Evolutionary conservation across 2,888 invertebrate species (phyloP).

Genomic region (Spilosoma lubricipeda): DNA sequence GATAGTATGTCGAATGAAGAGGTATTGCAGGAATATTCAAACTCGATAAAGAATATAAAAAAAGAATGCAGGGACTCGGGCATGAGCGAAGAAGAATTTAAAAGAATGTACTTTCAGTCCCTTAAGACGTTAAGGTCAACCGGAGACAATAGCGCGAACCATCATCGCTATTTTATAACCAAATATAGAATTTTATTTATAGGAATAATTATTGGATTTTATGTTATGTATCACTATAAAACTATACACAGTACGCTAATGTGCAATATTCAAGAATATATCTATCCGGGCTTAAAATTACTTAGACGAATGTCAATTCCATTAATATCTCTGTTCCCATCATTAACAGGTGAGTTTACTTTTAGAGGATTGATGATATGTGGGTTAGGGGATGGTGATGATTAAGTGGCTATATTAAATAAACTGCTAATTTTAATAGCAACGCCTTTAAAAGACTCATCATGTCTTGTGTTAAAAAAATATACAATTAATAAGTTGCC

Average conservation of each 20-base stretch:
- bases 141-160: conserved; percentile 16
- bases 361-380: not conserved
- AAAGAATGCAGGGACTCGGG: conserved; percentile 86
- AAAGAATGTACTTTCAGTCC: conserved; percentile 83
- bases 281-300: conserved; percentile 92
- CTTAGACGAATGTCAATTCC: conserved; percentile 91
- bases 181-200: conserved; percentile 47
- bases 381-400: not conserved
- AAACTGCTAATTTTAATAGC: not conserved
- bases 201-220: conserved; percentile 52
- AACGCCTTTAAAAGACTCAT: not conserved
- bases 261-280: conserved; percentile 91
- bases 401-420: not conserved
- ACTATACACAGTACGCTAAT: conserved; percentile 88
- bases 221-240: conserved; percentile 84
- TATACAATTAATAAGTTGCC: too few relatives aligned
- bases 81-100: conserved; percentile 88
- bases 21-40: conserved; percentile 74
- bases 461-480: too few relatives aligned
- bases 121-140: conserved; percentile 71
- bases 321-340: conserved; percentile 90
- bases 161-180: conserved; percentile 17
- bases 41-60: conserved; percentile 86
- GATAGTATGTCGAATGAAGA: conserved; percentile 57
- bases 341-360: conserved; percentile 87